Evolutionary conservation across 2,113 vertebrate genomes (phyloP), one percentile per base, ranked within the genome.

Genomic region (Chrysemys picta): DNA sequence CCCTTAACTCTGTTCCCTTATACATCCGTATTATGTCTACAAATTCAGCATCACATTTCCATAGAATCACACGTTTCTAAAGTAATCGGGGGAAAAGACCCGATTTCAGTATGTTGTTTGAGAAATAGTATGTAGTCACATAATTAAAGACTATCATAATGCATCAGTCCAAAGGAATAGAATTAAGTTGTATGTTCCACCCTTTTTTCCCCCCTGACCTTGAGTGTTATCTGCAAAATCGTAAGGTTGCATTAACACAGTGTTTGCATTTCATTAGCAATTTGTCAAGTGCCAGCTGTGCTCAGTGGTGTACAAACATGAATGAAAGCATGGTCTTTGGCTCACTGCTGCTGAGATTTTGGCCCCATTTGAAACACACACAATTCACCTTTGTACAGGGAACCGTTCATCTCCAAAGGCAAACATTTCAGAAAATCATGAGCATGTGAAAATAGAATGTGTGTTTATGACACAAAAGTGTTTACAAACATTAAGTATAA

Each of bases 1-100:
- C 12, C 17, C 62, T 35, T 2, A 0, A 12, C 0, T 0, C 22
- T 2, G 1, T 49, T 4, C 53, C 42, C 65, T 82, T 78, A 81
- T 69, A 87, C 50, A 2, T 72, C 47, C 19, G 5, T 4, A n/a
- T 85, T 90, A 5, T 29, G 62, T 10, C 78, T 85, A 75, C 5
- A 72, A 88, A 42, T 22, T 76, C 49, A 65, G 16, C 25, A 0
- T 0, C 1, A 5, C 3, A 0, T 80, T 72, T 56, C 14, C 91
- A 50, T 88, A 6, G 79, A 57, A 52, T 83, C 57, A 53, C 38
- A 0, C 8, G 5, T 22, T 82, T 82, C 57, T 82, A 84, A 25
- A 88, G 8, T 47, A 87, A 52, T 0, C 62, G 35, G 9, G 57
- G 11, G 3, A 6, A 52, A 59, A 76, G 25, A 10, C 3, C 13